These are phyloP conservation scores for Ameiurus melas DNA, from an alignment of 2,113 vertebrate genomes.

Conservation along the genomic window DNA sequence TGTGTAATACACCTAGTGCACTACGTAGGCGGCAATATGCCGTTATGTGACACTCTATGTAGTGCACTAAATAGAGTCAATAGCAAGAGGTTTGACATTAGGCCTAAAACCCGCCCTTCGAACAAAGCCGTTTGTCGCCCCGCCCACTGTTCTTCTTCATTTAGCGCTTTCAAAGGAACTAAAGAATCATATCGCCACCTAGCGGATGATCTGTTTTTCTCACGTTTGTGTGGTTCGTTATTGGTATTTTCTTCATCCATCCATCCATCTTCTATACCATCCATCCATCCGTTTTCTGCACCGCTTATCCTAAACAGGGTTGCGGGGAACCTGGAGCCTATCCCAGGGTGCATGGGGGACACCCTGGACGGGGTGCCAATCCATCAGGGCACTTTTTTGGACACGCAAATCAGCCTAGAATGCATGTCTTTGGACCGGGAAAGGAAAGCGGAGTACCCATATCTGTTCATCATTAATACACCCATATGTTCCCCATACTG, in stretches of 20 bases:
- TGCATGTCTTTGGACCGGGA: too few relatives aligned
- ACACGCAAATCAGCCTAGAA: too few relatives aligned
- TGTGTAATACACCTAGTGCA: background rate
- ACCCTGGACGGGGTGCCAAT: too few relatives aligned
- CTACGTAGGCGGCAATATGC: background rate
- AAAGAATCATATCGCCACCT: background rate
- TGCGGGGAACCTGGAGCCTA: too few relatives aligned
- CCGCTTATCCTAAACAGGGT: too few relatives aligned
- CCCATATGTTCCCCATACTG: too few relatives aligned
- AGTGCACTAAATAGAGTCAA: background rate
- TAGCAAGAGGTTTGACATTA: background rate
- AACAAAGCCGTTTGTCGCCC: slow-evolving; percentile 8
- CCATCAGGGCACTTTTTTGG: too few relatives aligned
- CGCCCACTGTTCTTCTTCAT: background rate
- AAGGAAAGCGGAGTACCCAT: too few relatives aligned
- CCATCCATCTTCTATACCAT: too few relatives aligned
- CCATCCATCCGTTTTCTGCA: too few relatives aligned
- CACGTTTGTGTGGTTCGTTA: background rate
- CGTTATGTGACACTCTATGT: background rate
- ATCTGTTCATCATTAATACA: too few relatives aligned
- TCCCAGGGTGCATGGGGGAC: too few relatives aligned
- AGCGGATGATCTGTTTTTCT: background rate
- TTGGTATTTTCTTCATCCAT: background rate
- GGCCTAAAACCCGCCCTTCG: background rate
- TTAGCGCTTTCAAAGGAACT: background rate